Percentiles rank a stretch among this genome's conserved stretches.
Evolutionary conservation across 2,888 invertebrate species (phyloP).

Genomic region (Caenorhabditis sp.): DNA sequence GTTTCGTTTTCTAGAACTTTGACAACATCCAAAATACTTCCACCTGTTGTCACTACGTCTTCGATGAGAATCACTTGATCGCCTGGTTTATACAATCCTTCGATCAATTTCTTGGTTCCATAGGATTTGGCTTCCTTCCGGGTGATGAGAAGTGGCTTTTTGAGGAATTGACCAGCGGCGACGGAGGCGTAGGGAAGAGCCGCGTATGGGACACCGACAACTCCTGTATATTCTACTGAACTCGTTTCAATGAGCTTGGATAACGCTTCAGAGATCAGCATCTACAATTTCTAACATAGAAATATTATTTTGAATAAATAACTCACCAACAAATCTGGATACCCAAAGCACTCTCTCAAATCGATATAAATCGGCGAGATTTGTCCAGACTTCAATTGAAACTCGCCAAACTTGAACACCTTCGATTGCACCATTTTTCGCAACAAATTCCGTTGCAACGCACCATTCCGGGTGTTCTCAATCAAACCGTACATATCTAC

Average conservation of each 20-base stretch:
- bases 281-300: conserved; percentile 18
- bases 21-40: conserved; percentile 84
- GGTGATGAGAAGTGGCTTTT: conserved; percentile 73
- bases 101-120: conserved; percentile 93
- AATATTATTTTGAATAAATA: not conserved
- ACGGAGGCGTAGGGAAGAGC: conserved; percentile 90
- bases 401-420: conserved; percentile 92
- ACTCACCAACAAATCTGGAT: conserved; percentile 84
- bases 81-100: conserved; percentile 82
- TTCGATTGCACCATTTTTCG: conserved; percentile 41
- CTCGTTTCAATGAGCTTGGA: conserved; percentile 73
- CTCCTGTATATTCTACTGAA: conserved; percentile 61
- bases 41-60: conserved; percentile 87
- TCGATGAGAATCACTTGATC: conserved; percentile 87
- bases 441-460: conserved; percentile 40
- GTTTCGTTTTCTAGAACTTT: conserved; percentile 54
- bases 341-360: conserved; percentile 88
- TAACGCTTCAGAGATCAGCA: conserved; percentile 70
- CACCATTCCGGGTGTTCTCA: conserved; percentile 30
- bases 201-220: conserved; percentile 83
- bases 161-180: conserved; percentile 71
- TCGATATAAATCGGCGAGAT: conserved; percentile 94
- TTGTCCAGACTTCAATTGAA: conserved; percentile 88
- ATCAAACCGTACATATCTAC: conserved; percentile 32
- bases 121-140: conserved; percentile 92